phyloP scores from a whole-genome alignment of 1,140 invertebrate species.

The Drosophila rhopaloa region DNA sequence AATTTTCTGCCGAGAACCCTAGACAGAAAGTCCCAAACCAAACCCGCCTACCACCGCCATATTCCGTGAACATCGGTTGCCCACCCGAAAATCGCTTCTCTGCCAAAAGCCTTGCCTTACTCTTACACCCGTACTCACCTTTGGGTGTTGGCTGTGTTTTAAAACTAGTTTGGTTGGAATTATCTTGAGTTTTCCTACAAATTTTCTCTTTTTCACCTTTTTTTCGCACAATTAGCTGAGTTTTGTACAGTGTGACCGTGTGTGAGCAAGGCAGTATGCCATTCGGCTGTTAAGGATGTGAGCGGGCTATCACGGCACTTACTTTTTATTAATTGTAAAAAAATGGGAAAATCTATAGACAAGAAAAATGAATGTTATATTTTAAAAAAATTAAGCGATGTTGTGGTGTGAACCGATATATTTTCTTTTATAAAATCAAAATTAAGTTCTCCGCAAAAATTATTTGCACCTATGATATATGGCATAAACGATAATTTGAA shows the following conservation, averaged over 20 bases:
- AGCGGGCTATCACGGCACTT: not conserved
- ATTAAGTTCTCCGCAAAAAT: no score
- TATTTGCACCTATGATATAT: no score
- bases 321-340: not conserved
- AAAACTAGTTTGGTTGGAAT: constrained; percentile 53
- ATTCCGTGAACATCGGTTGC: not conserved
- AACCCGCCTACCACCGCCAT: constrained; percentile 41
- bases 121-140: constrained; percentile 33
- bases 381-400: no score
- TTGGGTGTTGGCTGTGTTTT: constrained; percentile 37
- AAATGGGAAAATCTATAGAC: no score
- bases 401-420: no score
- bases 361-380: no score
- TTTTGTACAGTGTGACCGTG: constrained; percentile 28
- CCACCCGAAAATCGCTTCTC: not conserved
- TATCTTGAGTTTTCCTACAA: constrained; percentile 35
- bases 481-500: no score
- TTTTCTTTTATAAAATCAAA: no score
- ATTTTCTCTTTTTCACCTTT: constrained; percentile 76
- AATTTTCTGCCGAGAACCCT: constrained; percentile 15
- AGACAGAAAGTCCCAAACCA: constrained; percentile 17
- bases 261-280: constrained; percentile 2
- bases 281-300: constrained; percentile 5
- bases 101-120: not conserved
- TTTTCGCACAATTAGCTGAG: constrained; percentile 61